Evolutionary conservation across 2,888 invertebrate genomes (phyloP), one percentile per base, ranked within the genome.

Genomic region (Rapana venosa): DNA sequence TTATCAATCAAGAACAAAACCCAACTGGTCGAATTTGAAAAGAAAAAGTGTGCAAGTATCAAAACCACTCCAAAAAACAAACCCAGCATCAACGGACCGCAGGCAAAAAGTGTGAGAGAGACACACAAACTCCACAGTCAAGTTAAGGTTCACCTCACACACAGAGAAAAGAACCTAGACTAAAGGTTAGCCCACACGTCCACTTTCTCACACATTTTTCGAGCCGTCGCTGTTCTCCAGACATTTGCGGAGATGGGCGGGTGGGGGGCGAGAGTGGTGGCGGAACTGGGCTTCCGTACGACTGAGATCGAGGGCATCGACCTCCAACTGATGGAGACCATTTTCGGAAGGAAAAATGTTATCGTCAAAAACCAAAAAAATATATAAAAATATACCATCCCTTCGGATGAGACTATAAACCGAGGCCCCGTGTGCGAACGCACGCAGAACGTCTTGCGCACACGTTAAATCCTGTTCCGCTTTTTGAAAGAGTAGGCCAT

Each of bases 211-310:
- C 70, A 90, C 90, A 88, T 90, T 88, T 70, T 26, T 88, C 61
- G 61, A 32, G 77, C 85, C 79, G 30, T 88, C 88, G 84, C 79
- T 83, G 83, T 87, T 58, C 74, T 90, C 47, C 56, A 56, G 47
- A 22, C 20, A 32, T 8, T n/a, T 26, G 36, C 85, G 17, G 81
- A 36, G 35, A 77, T 88, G 30, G 88, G 86, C 74, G 30, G 87
- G 74, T 0, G 74, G 20, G 74, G 90, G 90, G 17, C 84, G 77
- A 79, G 88, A 90, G n/a, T 47, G 77, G n/a, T 47, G 77, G 20
- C 85, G 88, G 32, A 85, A 90, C 79, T 77, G 90, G 6, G 90
- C 90, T 58, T 88, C 90, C 20, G 88, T 88, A n/a, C 86, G 88
- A 47, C 90, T 81, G 47, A 90, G 61, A 32, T 90, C 90, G 11